Evolutionary conservation across 2,113 vertebrate genomes (phyloP).

Genomic region (Actenoides lindsayi): DNA sequence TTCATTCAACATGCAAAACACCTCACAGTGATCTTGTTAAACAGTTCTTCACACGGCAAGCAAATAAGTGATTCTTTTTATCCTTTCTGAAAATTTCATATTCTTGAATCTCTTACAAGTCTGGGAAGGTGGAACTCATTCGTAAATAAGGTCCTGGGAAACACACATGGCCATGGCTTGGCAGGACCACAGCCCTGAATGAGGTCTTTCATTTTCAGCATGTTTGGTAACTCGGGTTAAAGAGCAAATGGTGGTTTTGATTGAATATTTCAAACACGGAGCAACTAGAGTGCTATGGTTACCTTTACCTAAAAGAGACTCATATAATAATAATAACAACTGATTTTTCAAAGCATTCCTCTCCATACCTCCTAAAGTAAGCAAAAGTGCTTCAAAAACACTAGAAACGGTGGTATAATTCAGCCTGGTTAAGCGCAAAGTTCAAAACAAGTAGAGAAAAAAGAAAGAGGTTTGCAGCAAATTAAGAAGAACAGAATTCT

Average conservation of each 20-base stretch:
- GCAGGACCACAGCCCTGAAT: conserved; percentile 57
- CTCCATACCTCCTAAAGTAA: conserved; percentile 1
- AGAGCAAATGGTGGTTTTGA: conserved; percentile 29
- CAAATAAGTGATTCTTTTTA: conserved; percentile 62
- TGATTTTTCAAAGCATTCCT: conserved; percentile 17
- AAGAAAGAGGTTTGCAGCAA: not conserved
- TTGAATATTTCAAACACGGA: conserved; percentile 32
- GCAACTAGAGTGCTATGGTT: not conserved
- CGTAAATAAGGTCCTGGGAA: conserved; percentile 66
- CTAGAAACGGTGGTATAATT: not conserved
- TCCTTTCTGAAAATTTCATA: conserved; percentile 58
- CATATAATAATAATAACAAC: not conserved
- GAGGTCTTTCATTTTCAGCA: conserved; percentile 57
- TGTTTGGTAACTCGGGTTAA: conserved; percentile 43
- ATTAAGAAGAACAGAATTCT: not conserved
- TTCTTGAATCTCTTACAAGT: conserved; percentile 65
- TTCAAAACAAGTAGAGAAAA: not conserved
- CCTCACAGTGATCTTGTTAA: conserved; percentile 37
- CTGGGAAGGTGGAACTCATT: conserved; percentile 60
- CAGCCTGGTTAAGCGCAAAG: not conserved
- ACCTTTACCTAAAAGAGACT: not conserved
- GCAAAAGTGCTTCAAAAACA: not conserved
- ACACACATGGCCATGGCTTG: conserved; percentile 29
- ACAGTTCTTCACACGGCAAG: conserved; percentile 36
- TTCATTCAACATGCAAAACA: conserved; percentile 44